A percentile compares a stretch with the other conserved stretches of the same genome.
These are phyloP conservation scores for Acipenser ruthenus DNA, from an alignment of 2,797 vertebrate genomes.

Conservation along the genomic window DNA sequence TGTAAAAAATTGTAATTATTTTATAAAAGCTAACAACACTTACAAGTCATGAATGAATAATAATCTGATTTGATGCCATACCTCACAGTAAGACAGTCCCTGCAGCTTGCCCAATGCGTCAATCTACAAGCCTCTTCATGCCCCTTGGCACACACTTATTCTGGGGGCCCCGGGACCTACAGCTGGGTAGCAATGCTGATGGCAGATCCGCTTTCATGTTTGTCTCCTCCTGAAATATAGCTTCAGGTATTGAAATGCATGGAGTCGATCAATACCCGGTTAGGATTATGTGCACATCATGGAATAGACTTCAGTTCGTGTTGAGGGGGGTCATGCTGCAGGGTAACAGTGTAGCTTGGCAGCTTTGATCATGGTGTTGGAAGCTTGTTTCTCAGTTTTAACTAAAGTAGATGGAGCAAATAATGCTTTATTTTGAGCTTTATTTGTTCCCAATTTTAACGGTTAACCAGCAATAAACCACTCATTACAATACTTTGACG, in stretches of 20 bases:
- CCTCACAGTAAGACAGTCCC: slow-evolving; percentile 48
- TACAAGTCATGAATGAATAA: slow-evolving; percentile 35
- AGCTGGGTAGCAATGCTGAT: slow-evolving; percentile 5
- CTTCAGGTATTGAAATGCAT: neutral
- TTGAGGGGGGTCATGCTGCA: neutral
- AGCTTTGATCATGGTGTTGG: neutral
- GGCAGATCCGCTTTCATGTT: slow-evolving; percentile 16
- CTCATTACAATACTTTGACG: no score
- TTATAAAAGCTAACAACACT: slow-evolving; percentile 59
- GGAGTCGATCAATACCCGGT: slow-evolving; percentile 3
- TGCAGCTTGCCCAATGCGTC: slow-evolving; percentile 26
- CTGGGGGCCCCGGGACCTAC: slow-evolving; percentile 27
- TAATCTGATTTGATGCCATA: slow-evolving; percentile 30
- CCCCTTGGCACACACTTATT: slow-evolving; percentile 38
- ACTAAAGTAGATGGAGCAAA: neutral
- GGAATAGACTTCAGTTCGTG: neutral
- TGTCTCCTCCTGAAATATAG: slow-evolving; percentile 11
- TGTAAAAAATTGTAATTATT: slow-evolving; percentile 61
- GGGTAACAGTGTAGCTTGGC: neutral
- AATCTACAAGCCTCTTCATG: slow-evolving; percentile 19
- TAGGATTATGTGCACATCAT: slow-evolving; percentile 1
- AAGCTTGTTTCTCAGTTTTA: neutral
- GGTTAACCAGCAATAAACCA: no score
- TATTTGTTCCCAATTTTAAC: no score
- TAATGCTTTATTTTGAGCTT: no score